Evolutionary conservation across 2,888 invertebrate genomes (phyloP), one percentile per base, ranked within the genome.

Genomic region (Cataglyphis cursor): DNA sequence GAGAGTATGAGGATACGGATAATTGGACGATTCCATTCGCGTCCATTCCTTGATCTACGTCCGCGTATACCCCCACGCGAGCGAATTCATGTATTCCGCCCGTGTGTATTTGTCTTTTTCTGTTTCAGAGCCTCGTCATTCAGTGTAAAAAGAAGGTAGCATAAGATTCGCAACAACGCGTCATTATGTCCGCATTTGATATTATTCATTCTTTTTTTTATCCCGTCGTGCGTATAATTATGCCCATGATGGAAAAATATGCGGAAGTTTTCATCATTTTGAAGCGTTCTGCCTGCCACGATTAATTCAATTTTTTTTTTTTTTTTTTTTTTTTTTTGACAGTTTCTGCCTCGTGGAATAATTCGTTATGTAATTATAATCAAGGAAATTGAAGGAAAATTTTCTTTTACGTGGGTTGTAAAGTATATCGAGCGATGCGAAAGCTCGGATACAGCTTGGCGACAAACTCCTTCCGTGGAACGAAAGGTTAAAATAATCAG

Each of bases 21-120:
- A 92, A 92, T 92, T 92, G 90, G 88, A 89, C 89, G 89, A 88
- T 85, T 85, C 73, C 85, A 85, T 87, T 89, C 86, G 66, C 38
- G 64, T 83, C 35, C 80, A 68, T 73, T 83, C 80, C 85, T 83
- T 81, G 81, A 78, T 85, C 84, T 86, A 85, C 21, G 70, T 88
- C 83, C 62, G 73, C 82, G 81, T 68, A 62, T 68, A 62, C 48
- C 74, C 70, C 74, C 35, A 72, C 74, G 59, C 73, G 28, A 80
- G 84, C 51, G n/a, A 51, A 84, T 88, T 87, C 83, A 85, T 84
- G 81, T 82, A 84, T 86, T 82, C 73, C 84, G 57, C 21, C 28
- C 28, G 57, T 54, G 57, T 54, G 38, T 70, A 78, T 51, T 81
- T 62, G 66, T 75, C 65, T 70, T 68, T 61, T 41, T 31, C 18